phyloP scores from a whole-genome alignment of 2,797 vertebrate genomes.

The Pangasius djambal region DNA sequence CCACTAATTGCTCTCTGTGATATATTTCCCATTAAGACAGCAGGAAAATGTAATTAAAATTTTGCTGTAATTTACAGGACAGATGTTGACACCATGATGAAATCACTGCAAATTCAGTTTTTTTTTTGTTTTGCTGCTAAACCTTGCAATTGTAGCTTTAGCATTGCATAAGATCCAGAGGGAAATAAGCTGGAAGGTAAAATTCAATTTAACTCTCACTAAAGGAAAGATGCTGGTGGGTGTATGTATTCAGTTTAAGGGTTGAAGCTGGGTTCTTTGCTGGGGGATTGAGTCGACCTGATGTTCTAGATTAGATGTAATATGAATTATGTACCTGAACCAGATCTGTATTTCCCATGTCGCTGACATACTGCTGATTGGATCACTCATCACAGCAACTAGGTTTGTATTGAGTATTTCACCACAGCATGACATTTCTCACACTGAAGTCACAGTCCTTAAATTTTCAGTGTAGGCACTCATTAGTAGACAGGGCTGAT shows the following conservation, averaged over 20 bases:
- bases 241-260: slow-evolving; percentile 20
- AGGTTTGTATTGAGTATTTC: slow-evolving; percentile 19
- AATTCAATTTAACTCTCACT: slow-evolving; percentile 40
- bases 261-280: slow-evolving; percentile 29
- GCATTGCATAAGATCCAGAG: slow-evolving; percentile 42
- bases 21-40: slow-evolving; percentile 48
- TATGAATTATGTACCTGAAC: slow-evolving; percentile 36
- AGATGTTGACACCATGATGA: slow-evolving; percentile 34
- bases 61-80: slow-evolving; percentile 30
- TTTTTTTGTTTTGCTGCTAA: slow-evolving; percentile 34
- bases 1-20: slow-evolving; percentile 45
- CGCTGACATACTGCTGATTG: slow-evolving; percentile 17
- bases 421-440: not conserved
- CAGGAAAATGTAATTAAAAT: slow-evolving; percentile 35
- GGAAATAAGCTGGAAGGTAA: slow-evolving; percentile 52
- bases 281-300: slow-evolving; percentile 34
- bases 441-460: not conserved
- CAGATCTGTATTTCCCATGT: slow-evolving; percentile 35
- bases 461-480: not conserved
- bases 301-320: slow-evolving; percentile 35
- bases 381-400: not conserved
- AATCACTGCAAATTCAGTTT: slow-evolving; percentile 44
- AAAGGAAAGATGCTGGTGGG: slow-evolving; percentile 31
- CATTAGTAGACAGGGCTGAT: not conserved
- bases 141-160: slow-evolving; percentile 47